Evolutionary conservation across 2,888 invertebrate genomes (phyloP).

Genomic region (Ligdia adustata): DNA sequence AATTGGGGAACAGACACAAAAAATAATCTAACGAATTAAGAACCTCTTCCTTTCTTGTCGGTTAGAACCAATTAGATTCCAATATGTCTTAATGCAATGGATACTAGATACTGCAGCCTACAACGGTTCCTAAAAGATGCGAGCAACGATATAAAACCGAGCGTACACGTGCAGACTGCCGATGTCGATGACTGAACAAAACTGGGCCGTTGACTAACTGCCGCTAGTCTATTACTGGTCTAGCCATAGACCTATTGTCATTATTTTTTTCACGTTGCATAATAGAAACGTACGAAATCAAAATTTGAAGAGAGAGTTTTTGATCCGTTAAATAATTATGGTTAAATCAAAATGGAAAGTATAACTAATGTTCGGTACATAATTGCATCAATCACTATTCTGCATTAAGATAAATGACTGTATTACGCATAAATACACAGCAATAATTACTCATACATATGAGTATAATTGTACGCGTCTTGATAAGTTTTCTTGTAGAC

Average conservation of each 20-base stretch:
- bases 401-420: constrained; percentile 18
- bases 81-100: too few relatives aligned
- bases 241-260: constrained; percentile 39
- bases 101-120: background rate
- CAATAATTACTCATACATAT: too few relatives aligned
- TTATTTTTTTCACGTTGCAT: constrained; percentile 45
- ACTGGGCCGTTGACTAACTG: constrained; percentile 27
- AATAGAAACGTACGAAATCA: constrained; percentile 41
- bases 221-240: constrained; percentile 36
- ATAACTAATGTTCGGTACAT: constrained; percentile 56
- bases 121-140: constrained; percentile 7
- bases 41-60: too few relatives aligned
- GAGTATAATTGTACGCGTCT: too few relatives aligned
- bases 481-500: too few relatives aligned
- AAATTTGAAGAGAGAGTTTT: constrained; percentile 65
- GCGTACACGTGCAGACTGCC: constrained; percentile 17
- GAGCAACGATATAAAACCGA: constrained; percentile 8
- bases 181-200: constrained; percentile 35
- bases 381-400: constrained; percentile 56
- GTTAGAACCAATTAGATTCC: too few relatives aligned
- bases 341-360: constrained; percentile 63
- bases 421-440: constrained; percentile 4
- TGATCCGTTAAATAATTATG: constrained; percentile 59
- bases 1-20: too few relatives aligned
- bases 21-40: too few relatives aligned